phyloP scores from a whole-genome alignment of 2,888 invertebrate species.

The Drosophila pullipes region DNA sequence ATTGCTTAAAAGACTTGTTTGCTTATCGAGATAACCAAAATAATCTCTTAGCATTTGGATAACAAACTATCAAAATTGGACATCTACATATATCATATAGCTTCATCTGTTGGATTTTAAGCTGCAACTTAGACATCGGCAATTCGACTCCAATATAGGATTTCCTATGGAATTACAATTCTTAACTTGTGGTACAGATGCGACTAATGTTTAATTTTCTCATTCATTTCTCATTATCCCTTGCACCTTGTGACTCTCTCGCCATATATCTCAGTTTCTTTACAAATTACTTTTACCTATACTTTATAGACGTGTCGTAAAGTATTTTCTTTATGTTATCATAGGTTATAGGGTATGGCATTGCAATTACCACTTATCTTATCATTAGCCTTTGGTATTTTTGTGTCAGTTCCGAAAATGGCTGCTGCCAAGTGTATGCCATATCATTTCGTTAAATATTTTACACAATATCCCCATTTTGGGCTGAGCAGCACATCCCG shows the following conservation, averaged over 20 bases:
- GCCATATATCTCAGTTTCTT: background rate
- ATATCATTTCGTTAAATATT: slow-evolving; percentile 28
- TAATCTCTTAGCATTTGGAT: background rate
- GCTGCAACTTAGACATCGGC: background rate
- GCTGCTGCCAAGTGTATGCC: slow-evolving; percentile 2
- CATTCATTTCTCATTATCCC: background rate
- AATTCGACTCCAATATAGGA: background rate
- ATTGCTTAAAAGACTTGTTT: background rate
- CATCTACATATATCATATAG: background rate
- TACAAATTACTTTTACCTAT: background rate
- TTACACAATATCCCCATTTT: background rate
- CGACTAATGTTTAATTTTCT: background rate
- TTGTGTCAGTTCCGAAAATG: slow-evolving; percentile 1
- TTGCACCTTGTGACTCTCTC: background rate
- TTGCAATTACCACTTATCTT: slow-evolving; percentile 9
- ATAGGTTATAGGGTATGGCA: background rate
- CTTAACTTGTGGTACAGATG: background rate
- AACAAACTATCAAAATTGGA: background rate
- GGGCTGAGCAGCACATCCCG: background rate
- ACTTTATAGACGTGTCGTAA: background rate
- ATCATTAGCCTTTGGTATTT: slow-evolving; percentile 1
- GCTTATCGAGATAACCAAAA: background rate
- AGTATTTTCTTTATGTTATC: background rate
- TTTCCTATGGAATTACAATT: background rate
- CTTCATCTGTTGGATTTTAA: background rate